phyloP scores from a whole-genome alignment of 2,113 vertebrate species.

The Tympanuchus pallidicinctus region DNA sequence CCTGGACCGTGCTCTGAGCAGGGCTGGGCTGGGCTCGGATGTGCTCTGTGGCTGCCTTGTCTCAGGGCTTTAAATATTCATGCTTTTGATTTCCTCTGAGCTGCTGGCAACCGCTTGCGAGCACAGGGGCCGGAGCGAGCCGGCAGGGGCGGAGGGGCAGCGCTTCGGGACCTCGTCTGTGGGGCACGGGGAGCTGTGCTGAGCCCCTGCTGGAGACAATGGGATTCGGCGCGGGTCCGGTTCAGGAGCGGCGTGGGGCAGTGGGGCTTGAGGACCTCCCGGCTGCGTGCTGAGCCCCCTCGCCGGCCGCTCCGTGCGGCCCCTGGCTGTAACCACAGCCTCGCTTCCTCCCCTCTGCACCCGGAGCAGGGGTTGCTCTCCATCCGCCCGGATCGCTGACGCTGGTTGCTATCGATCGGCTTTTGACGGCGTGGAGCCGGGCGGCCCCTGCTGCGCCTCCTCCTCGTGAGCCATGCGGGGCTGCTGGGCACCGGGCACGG shows the following conservation, averaged over 20 bases:
- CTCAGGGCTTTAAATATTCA: constrained; percentile 53
- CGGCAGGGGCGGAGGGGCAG: neutral
- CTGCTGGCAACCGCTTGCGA: neutral
- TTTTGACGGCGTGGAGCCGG: neutral
- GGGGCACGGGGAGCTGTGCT: neutral
- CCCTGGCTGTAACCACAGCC: neutral
- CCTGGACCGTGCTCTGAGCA: neutral
- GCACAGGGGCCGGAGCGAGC: neutral
- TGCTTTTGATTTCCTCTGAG: constrained; percentile 15
- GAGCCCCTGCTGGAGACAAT: neutral
- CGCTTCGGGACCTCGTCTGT: neutral
- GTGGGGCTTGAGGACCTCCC: neutral
- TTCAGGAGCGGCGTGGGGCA: neutral
- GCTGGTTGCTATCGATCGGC: neutral
- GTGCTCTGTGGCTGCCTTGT: constrained; percentile 15
- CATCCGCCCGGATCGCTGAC: neutral
- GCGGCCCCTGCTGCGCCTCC: neutral
- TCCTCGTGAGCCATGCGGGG: neutral
- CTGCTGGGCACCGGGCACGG: neutral
- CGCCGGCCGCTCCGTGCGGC: rapidly evolving
- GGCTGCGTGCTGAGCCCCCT: neutral
- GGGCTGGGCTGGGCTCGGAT: neutral
- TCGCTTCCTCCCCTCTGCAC: neutral
- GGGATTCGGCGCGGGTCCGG: neutral
- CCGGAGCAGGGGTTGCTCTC: neutral